Base-by-base conservation (phyloP, 2,888 invertebrate genomes). In the Hydrotaea diabolus region DNA sequence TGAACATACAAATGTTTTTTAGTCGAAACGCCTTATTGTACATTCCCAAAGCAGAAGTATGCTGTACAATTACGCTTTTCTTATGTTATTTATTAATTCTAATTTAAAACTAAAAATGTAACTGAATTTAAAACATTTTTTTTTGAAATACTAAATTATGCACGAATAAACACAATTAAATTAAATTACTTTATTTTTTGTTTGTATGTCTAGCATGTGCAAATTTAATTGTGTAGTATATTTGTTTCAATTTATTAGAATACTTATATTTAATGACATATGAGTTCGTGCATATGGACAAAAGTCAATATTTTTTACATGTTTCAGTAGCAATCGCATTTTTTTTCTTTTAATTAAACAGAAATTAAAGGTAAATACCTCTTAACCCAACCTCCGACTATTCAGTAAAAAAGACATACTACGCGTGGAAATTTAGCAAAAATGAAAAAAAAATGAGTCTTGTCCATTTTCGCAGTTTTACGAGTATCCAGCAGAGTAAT, bases 61-160 rank as follows among this genome's bases (percentile, higher is more conserved):
- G n/a, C n/a, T n/a, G n/a, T n/a, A n/a, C n/a, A n/a, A n/a, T n/a
- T n/a, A n/a, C n/a, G 7, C 31, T 2, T 49, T 66, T 19, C 23
- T 69, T 36, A 26, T 39, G 13, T 43, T 19, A 80, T 74, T 39
- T 43, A 0, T 36, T 69, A 66, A 36, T 62, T 46, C 59, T 36
- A 17, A 57, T 73, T 83, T 66, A 76, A 83, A 79, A 83, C 69
- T 79, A 71, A 79, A 72, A 76, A 82, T 76, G 62, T 71, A 75
- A 39, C 31, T 53, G 0, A 4, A 69, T n/a, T 8, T 66, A 39
- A 31, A 31, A 31, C 31, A 2, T 4, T 7, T 31, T 39, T 39
- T 39, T 39, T 39, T 39, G 5, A 36, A 39, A 59, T 81, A 66
- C 55, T 62, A 31, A 69, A 62, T 72, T n/a, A 76, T 75, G 76